A percentile compares a stretch with the other conserved stretches of the same genome.
These are phyloP conservation scores for Sebastes miniatus DNA, from an alignment of 2,797 vertebrate genomes.

Conservation along the genomic window DNA sequence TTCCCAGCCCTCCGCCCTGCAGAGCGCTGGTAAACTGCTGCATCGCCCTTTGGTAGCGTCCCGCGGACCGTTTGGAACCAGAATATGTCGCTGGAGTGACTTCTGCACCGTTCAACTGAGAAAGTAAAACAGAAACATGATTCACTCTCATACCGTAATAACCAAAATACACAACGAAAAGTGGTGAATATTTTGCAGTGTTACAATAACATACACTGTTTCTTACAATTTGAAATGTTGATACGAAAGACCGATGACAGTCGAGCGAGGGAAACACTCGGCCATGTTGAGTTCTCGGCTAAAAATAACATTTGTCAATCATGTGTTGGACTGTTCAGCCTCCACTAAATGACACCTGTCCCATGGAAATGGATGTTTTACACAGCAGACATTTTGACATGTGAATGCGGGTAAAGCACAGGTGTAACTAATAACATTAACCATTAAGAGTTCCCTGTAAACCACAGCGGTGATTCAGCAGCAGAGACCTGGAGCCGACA, in stretches of 20 bases:
- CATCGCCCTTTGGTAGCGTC: constrained; percentile 85
- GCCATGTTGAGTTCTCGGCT: neutral
- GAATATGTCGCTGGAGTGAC: constrained; percentile 70
- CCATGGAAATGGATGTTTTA: neutral
- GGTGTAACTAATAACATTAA: neutral
- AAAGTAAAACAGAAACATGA: neutral
- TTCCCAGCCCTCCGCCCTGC: constrained; percentile 86
- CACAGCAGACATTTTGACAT: neutral
- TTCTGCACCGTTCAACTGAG: constrained; percentile 79
- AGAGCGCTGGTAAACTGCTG: constrained; percentile 85
- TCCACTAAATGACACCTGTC: neutral
- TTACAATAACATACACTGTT: neutral
- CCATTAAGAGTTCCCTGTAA: neutral
- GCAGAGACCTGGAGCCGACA: neutral
- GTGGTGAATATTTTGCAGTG: neutral
- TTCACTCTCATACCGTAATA: neutral
- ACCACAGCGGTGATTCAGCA: neutral
- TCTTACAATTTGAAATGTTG: neutral
- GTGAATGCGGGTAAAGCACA: neutral
- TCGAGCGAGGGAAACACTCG: neutral
- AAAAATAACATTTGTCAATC: neutral
- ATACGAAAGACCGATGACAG: neutral
- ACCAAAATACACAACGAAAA: neutral
- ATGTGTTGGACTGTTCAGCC: neutral
- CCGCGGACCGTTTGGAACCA: constrained; percentile 69